Percentiles rank a stretch among this genome's conserved stretches.
These are phyloP conservation scores for Polydrusus cervinus DNA, from an alignment of 2,888 invertebrate species.

Conservation along the genomic window DNA sequence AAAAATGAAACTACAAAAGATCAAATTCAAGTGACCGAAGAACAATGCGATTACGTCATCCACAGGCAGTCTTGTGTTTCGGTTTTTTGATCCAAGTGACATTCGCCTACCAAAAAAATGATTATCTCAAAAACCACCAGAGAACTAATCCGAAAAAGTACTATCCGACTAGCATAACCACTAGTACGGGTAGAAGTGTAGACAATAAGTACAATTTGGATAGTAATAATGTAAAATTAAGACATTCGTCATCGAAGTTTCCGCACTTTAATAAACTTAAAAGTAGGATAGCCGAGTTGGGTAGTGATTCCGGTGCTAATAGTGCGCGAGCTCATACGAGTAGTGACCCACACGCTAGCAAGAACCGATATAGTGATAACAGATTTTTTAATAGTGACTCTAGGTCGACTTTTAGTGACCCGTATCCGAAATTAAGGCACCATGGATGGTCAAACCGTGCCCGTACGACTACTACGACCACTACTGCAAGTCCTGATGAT, in stretches of 20 bases:
- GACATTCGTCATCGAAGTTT: constrained; percentile 48
- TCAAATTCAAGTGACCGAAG: constrained; percentile 42
- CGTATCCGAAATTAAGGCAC: constrained; percentile 37
- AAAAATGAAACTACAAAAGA: constrained; percentile 40
- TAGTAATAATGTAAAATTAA: constrained; percentile 32
- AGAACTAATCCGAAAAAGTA: constrained; percentile 52
- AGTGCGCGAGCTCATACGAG: not conserved
- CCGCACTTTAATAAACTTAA: constrained; percentile 40
- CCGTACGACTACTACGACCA: constrained; percentile 43
- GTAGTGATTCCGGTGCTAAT: constrained; percentile 30
- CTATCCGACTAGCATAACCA: constrained; percentile 36
- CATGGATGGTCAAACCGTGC: constrained; percentile 49
- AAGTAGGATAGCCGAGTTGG: constrained; percentile 35
- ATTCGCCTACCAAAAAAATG: constrained; percentile 46
- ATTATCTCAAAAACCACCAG: constrained; percentile 41
- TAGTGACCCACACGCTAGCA: constrained; percentile 5
- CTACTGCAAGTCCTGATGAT: constrained; percentile 45
- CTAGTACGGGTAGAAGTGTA: constrained; percentile 21
- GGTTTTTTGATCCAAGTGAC: constrained; percentile 41
- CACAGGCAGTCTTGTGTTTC: constrained; percentile 36
- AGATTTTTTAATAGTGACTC: constrained; percentile 31
- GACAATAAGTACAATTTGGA: constrained; percentile 6
- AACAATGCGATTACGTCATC: constrained; percentile 42
- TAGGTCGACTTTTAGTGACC: constrained; percentile 16
- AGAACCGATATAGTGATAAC: constrained; percentile 34